Base-by-base conservation (phyloP, 2,113 vertebrate genomes). In the Haliaeetus leucogaster region DNA sequence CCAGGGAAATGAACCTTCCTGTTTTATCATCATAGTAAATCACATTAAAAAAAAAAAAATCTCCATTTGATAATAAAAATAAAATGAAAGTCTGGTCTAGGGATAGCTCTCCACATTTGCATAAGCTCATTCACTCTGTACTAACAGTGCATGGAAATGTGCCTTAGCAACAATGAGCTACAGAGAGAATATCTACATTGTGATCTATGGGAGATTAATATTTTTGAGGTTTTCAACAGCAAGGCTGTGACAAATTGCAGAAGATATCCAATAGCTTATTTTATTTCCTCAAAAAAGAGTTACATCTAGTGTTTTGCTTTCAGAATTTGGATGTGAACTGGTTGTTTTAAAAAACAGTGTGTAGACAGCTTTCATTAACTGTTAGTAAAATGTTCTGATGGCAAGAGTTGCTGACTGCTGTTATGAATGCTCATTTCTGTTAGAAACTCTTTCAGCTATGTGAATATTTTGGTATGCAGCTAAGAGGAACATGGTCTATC, bases 1-100 rank as follows among this genome's bases (percentile, higher is more conserved):
- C 14, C 43, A 40, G 85, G 71, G 79, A 92, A 96, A 92, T 47
- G 61, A 93, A 65, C 29, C 84, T 86, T 92, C 58, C 27, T 55
- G 38, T 56, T 95, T 91, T 84, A 96, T 94, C 66, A 88, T 67
- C 70, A 73, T 10, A 68, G 50, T 56, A 78, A 94, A 95, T 74
- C 52, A 94, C 71, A 91, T 48, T 56, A 27, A 36, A 77, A 81
- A 87, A 87, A 38, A 48, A 38, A 38, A 38, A 5, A 11, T 26
- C 59, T 59, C 68, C 14, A 25, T 76, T 68, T 81, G 76, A 90
- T 94, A 90, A 94, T 81, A 89, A 89, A 82, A 93, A 88, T 61
- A 65, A 78, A 93, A 86, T 56, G 61, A 72, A 80, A 93, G 61
- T n/a, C 66, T 79, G 43, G 50, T 86, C 74, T 55, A 65, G 27